Evolutionary conservation across 2,888 invertebrate species (phyloP), one percentile per base, ranked within the genome.

Genomic region (Drosophila neonasuta): DNA sequence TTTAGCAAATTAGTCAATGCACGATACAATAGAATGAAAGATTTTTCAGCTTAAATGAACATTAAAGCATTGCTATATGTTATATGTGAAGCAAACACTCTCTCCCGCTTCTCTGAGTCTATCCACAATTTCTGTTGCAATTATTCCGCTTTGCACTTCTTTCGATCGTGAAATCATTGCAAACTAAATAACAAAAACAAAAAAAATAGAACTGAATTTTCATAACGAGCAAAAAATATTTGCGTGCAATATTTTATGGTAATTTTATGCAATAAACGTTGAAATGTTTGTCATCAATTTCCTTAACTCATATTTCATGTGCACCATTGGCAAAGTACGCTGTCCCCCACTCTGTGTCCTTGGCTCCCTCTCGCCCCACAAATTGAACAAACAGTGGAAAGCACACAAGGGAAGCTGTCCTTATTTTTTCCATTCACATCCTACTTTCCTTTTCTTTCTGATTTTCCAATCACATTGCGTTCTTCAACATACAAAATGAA

Each of bases 231-330:
- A 68, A 56, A 67, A 77, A 77, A 75, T 68, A 73, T 82, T 81
- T 68, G 70, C 66, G 66, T 73, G 78, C 75, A 77, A 85, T 81
- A 81, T 85, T 82, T 83, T 83, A 83, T 86, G 86, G 77, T 83
- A 83, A 83, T 83, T 86, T 83, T 83, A 86, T 83, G 86, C 84
- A 86, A 83, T 83, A 86, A 83, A 80, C 81, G 80, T 79, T 80
- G 82, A 83, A 83, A 82, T 86, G 82, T 82, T 82, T 82, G 82
- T 86, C 82, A 83, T 83, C 82, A 82, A 86, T 82, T 82, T 82
- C 80, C 86, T 83, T 77, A 86, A 79, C 82, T 82, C 82, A 86
- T 82, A 83, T 82, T 82, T 82, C 82, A 86, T 81, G 86, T 82
- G 86, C 80, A 66, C 71, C 79, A 67, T 65, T 70, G 70, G 60